Evolutionary conservation across 2,797 vertebrate genomes (phyloP), one percentile per base, ranked within the genome.

Genomic region (Alcedo atthis): DNA sequence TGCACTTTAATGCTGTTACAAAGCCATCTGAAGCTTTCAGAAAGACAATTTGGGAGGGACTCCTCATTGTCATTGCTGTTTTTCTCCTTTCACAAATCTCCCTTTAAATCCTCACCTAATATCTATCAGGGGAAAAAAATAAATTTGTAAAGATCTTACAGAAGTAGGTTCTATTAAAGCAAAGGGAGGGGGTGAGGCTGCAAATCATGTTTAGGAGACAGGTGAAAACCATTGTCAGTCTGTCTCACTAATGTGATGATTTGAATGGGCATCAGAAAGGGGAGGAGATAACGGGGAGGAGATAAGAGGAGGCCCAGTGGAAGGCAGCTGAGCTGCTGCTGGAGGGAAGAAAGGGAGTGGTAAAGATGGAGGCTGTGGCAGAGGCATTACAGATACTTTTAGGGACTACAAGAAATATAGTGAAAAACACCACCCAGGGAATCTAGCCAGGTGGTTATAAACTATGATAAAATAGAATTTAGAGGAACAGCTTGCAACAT

Each of bases 21-120:
- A 82, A 94, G 32, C 46, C 89, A 91, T 89, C 81, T 86, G 37
- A 59, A 90, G 79, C 69, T 93, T 81, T 94, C 79, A 96, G 69
- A 75, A 71, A 75, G 75, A 85, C 33, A 64, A 17, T 86, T 66
- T 91, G 46, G 73, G 51, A 63, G 53, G 62, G 58, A 62, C 32
- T 8, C 37, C n/a, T 82, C 68, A 46, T 83, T 74, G 58, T 86
- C 43, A 37, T 51, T 63, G 51, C 37, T 75, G 9, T 71, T 91
- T 94, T 89, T 75, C 82, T 81, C 30, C 81, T 77, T 81, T 90
- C 73, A 59, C 12, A 73, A 48, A 59, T 75, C 32, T 84, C 19
- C 37, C 37, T 85, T 88, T 90, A 80, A 85, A 85, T 64, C 43
- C 46, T 49, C 68, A 49, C 62, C 63, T 84, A 67, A 48, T 57